These are phyloP conservation scores for Drosophila prosaltans DNA, from an alignment of 1,140 invertebrate genomes.

Conservation along the genomic window DNA sequence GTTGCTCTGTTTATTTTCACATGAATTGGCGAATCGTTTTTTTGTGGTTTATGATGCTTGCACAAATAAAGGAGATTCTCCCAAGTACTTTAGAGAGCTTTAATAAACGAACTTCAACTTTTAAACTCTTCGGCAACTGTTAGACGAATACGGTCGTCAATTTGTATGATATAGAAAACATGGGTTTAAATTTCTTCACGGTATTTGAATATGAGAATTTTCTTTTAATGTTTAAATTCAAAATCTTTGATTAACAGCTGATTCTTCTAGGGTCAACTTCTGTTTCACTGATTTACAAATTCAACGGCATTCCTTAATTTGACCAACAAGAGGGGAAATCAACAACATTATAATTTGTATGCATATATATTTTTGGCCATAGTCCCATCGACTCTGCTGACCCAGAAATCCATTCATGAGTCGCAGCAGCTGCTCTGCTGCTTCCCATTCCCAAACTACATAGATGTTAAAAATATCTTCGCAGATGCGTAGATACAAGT, in stretches of 20 bases:
- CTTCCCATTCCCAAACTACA: conserved; percentile 10
- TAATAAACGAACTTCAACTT: too few species aligned
- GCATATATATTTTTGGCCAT: conserved; percentile 3
- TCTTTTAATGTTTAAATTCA: too few species aligned
- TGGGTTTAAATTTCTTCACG: too few species aligned
- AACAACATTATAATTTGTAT: not conserved
- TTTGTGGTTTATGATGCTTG: conserved; percentile 32
- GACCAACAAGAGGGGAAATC: not conserved
- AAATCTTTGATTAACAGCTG: too few species aligned
- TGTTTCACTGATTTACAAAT: not conserved
- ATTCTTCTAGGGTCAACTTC: too few species aligned
- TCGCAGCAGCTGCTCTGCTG: conserved; percentile 9
- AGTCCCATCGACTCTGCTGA: conserved; percentile 8
- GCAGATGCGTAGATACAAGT: conserved; percentile 41
- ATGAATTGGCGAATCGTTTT: conserved; percentile 57
- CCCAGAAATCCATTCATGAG: conserved; percentile 11
- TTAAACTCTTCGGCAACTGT: too few species aligned
- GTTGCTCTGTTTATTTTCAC: conserved; percentile 55
- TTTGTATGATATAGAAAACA: too few species aligned
- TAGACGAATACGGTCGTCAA: too few species aligned
- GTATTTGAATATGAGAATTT: too few species aligned
- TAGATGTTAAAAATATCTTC: conserved; percentile 26
- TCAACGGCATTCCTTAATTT: not conserved
- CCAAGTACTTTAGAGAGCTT: not conserved
- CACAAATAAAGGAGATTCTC: conserved; percentile 8